Evolutionary conservation across 1,140 invertebrate species (phyloP).

Genomic region (Ceratoteleas bidentatus): DNA sequence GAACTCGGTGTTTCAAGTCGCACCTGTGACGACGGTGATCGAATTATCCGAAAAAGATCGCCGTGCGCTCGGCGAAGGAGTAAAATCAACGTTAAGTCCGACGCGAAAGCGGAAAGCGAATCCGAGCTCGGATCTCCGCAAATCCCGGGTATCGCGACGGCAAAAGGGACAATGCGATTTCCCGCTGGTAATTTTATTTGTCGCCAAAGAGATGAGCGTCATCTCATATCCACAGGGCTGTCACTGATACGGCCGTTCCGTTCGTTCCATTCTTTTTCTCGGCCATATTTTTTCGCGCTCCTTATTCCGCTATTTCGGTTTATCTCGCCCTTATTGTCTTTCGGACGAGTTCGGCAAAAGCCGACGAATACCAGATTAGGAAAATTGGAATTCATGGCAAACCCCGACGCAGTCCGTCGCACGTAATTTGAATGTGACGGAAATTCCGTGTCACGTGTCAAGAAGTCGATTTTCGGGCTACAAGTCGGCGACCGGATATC

Average conservation of each 20-base stretch:
- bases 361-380: conserved; percentile 49
- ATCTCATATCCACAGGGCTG: conserved; percentile 58
- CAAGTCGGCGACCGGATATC: background rate
- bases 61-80: conserved; percentile 35
- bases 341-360: conserved; percentile 13
- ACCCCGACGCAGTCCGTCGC: background rate
- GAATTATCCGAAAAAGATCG: conserved; percentile 43
- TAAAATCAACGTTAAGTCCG: conserved; percentile 61
- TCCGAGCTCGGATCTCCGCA: conserved; percentile 45
- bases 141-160: conserved; percentile 45
- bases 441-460: conserved; percentile 18
- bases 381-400: too few species aligned
- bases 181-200: conserved; percentile 68
- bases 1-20: conserved; percentile 8
- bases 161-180: conserved; percentile 66
- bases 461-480: background rate
- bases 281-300: background rate
- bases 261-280: background rate
- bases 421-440: conserved; percentile 23
- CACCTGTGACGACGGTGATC: background rate
- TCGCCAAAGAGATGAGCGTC: conserved; percentile 65
- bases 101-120: conserved; percentile 53
- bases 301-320: conserved; percentile 29
- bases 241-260: conserved; percentile 52
- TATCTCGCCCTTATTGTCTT: conserved; percentile 27